Percentiles rank a stretch among this genome's conserved stretches.
These are phyloP conservation scores for Napeogenes sylphis DNA, from an alignment of 2,888 invertebrate species.

Conservation along the genomic window DNA sequence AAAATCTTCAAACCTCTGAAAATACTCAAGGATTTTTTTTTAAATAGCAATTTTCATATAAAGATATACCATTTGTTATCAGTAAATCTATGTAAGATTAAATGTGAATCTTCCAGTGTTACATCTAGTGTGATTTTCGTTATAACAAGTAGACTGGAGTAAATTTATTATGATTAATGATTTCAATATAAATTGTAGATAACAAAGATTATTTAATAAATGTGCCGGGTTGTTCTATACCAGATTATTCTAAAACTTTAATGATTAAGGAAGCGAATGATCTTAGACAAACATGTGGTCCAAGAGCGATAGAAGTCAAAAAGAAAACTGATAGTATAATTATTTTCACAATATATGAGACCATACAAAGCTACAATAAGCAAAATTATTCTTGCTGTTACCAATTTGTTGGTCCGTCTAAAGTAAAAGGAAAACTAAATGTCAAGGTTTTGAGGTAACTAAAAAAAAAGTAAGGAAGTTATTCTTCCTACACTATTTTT, in stretches of 20 bases:
- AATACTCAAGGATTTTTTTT: too few species aligned
- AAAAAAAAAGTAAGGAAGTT: conserved; percentile 6
- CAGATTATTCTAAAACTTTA: conserved; percentile 46
- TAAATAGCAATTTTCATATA: too few species aligned
- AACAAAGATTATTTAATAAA: conserved; percentile 36
- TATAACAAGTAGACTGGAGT: too few species aligned
- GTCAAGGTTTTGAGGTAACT: conserved; percentile 39
- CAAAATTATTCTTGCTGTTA: conserved; percentile 45
- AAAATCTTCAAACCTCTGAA: too few species aligned
- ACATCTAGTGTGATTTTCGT: too few species aligned
- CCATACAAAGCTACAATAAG: conserved; percentile 36
- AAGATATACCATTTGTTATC: too few species aligned
- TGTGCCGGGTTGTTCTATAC: conserved; percentile 54
- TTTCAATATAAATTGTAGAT: too few species aligned
- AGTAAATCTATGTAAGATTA: too few species aligned
- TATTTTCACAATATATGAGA: conserved; percentile 40
- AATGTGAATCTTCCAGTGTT: too few species aligned
- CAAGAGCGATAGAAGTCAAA: conserved; percentile 43
- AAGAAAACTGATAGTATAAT: conserved; percentile 36
- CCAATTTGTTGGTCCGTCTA: conserved; percentile 40
- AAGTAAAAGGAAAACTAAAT: conserved; percentile 35
- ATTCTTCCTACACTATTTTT: conserved; percentile 14
- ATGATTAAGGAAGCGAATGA: conserved; percentile 34
- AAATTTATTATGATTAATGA: too few species aligned
- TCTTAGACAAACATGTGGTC: conserved; percentile 38